Evolutionary conservation across 2,797 vertebrate genomes (phyloP), one percentile per base, ranked within the genome.

Genomic region (Arnoldichthys spilopterus): DNA sequence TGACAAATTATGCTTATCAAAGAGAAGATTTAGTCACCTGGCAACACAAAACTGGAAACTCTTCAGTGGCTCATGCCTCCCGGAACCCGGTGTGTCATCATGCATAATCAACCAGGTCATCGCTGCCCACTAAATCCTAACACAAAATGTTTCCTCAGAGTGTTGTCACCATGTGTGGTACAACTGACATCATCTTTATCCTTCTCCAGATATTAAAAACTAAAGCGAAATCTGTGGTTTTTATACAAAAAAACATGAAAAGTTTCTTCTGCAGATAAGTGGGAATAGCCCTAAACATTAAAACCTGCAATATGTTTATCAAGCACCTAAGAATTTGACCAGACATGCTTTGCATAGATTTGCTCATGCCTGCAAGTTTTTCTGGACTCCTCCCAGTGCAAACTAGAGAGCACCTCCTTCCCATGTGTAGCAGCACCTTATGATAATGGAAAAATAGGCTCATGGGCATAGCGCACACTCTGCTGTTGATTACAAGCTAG

Each of bases 381-480:
- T 67, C 32, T 53, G 51, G 40, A 70, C 67, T 47, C 22, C 4
- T 69, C 72, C 76, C 76, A 59, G 37, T 26, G 13, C 34, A 5
- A 72, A 30, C 15, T 71, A 34, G 15, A 53, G n/a, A 66, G 32
- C 32, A 72, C 8, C 28, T 79, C 53, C 43, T 67, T 74, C 84
- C 86, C 88, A 87, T 87, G 85, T 87, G 88, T 79, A 69, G 72
- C 81, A 81, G 80, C 84, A 49, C 76, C 18, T 85, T 85, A 78
- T 90, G 86, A 90, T 88, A 87, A 90, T 76, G 83, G 87, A 88
- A 86, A 86, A 91, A 89, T 87, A 84, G 87, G 82, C 83, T 89
- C 79, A 86, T 86, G 90, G 89, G 84, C 88, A 85, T n/a, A 74
- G 82, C 53, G 64, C 71, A 84, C 82, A 67, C 90, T 89, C 86